Base-by-base conservation (phyloP, 1,140 invertebrate species). In the Drosophila azteca region DNA sequence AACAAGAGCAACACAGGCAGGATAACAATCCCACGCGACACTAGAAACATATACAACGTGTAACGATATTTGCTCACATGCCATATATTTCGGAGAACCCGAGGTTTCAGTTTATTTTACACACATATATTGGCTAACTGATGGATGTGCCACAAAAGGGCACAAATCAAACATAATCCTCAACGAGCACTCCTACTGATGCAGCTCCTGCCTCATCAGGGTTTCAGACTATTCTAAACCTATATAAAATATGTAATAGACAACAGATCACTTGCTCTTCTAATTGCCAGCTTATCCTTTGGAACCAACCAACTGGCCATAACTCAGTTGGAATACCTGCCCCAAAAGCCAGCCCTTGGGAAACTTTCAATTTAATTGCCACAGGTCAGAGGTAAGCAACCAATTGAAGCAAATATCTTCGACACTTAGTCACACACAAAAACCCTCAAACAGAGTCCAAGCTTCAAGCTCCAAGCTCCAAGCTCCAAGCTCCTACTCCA, bases 361-460 rank as follows among this genome's bases (percentile, higher is more conserved):
- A n/a, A 45, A 41, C 72, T 61, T 69, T 77, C 72, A 69, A 61
- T 76, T 68, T 77, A 77, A 77, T 75, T 77, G 73, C 63, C 73
- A 35, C 52, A 77, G 73, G 35, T 11, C 1, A 39, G 0, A 26
- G 31, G 73, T 76, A 48, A 76, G 63, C 55, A 65, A 48, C 52
- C 69, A 57, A 66, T 54, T 53, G 61, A 22, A 75, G 49, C 44
- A 54, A 49, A 54, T 62, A 63, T 75, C 72, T 59, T 50, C 64
- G 66, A 57, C 66, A 69, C 66, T 68, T 63, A 49, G 64, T 57
- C 44, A 39, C 11, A 39, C 11, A 39, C 45, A 39, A 51, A 41
- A 41, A 61, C 4, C 6, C 54, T 15, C 35, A 20, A 35, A 13
- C 52, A 31, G 35, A 4, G 45, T 3, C 8, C 31, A 31, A 50